Base-by-base conservation (phyloP, 1,140 invertebrate species). In the Glomeris maerens region DNA sequence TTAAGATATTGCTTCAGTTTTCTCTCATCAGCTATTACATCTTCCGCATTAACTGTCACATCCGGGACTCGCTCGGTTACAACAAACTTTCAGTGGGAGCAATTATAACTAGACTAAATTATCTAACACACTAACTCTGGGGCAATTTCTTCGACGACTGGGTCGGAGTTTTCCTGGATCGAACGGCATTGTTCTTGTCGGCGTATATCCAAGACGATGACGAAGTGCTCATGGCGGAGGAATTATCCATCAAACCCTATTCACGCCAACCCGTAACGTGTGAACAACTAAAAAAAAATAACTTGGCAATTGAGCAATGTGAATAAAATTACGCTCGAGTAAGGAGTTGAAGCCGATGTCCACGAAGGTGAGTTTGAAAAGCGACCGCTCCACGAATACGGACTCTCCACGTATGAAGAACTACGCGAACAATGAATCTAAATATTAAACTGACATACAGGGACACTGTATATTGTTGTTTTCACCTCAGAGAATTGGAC, bases 11-110 rank as follows among this genome's bases (percentile, higher is more conserved):
- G 20, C 17, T 4, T 10, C 10, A 42, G 20, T 17, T 17, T 7
- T 4, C 4, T 42, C 17, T 42, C 40, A 21, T 42, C 40, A 4
- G 40, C 40, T 10, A 42, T 42, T 42, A 42, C 20, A 42, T 42
- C 40, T 5, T 42, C 40, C 5, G 25, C 17, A 5, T 42, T 42
- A 10, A 42, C 40, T 42, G 20, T 42, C 10, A 42, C 4, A 4
- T 36, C 31, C 31, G n/a, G n/a, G n/a, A n/a, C n/a, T n/a, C n/a
- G n/a, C n/a, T n/a, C n/a, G n/a, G n/a, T n/a, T n/a, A n/a, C n/a
- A 36, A 36, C 17, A 36, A 13, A 36, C 17, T 42, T 10, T 10
- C 10, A 42, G 5, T 21, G 5, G 5, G 40, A 21, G 25, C 5
- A 17, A 4, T 42, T 10, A 5, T 7, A 42, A 7, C 40, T 42